A percentile compares a stretch with the other conserved stretches of the same genome.
These are phyloP conservation scores for Chiloscyllium plagiosum DNA, from an alignment of 2,113 vertebrate genomes.

Conservation along the genomic window DNA sequence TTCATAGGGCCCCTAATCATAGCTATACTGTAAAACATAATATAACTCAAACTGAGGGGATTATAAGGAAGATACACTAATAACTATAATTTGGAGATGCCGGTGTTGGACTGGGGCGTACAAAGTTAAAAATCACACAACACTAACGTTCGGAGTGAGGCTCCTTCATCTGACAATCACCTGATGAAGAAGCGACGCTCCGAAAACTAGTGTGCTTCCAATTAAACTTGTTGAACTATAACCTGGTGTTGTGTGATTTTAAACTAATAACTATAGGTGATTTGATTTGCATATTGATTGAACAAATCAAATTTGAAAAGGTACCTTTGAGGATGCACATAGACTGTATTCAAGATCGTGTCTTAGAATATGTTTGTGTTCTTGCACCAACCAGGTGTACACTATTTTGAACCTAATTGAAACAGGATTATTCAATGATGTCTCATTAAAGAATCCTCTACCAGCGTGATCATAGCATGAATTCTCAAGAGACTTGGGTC, in stretches of 20 bases:
- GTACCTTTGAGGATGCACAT: neutral
- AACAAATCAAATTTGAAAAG: neutral
- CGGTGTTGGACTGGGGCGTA: too few species aligned
- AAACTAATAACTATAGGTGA: neutral
- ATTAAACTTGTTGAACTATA: too few species aligned
- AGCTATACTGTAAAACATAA: neutral
- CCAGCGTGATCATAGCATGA: too few species aligned
- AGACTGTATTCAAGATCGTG: neutral
- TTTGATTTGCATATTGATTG: neutral
- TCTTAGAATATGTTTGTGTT: neutral
- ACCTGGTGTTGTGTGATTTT: too few species aligned
- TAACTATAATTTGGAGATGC: too few species aligned
- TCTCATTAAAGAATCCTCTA: neutral
- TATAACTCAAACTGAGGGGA: neutral
- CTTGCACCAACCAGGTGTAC: neutral
- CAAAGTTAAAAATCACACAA: too few species aligned
- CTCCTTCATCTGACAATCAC: too few species aligned
- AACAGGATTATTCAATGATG: neutral
- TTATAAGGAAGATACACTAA: neutral
- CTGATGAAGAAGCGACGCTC: too few species aligned
- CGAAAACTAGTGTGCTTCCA: too few species aligned
- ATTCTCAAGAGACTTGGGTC: neutral
- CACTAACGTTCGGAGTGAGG: too few species aligned
- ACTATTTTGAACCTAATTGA: neutral
- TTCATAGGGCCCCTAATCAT: neutral